Evolutionary conservation across 1,140 invertebrate genomes (phyloP), one percentile per base, ranked within the genome.

Genomic region (Epicauta chinensis): DNA sequence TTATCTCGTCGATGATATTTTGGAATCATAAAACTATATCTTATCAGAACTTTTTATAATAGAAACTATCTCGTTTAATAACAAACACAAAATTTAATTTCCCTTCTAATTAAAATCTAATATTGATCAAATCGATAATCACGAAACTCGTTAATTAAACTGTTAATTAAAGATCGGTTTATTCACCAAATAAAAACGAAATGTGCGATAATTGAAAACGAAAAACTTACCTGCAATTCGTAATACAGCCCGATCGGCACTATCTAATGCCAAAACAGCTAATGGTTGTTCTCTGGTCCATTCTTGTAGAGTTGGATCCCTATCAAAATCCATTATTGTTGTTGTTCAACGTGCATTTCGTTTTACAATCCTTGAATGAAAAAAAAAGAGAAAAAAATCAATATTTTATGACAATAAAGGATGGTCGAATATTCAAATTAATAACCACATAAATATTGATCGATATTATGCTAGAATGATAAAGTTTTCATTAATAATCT

Each of bases 211-310:
- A 36, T 5, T 0, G 23, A 23, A 23, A 23, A 5, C 7, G 7
- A 23, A 23, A 23, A 23, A 72, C 80, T 77, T 73, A 98, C 94
- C 93, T 79, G 94, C 93, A 77, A 97, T 96, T 65, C 91, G 81
- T 31, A 97, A 80, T 16, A 98, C 93, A 56, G 93, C 93, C 70
- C 93, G 78, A 78, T 97, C 89, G 60, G 91, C 91, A 63, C 89
- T 86, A 80, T 95, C 91, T 67, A 98, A 79, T 74, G 97, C 93
- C 38, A 97, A 79, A 69, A 97, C 93, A 72, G 91, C 91, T 63
- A 98, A 80, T 57, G 94, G 93, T 75, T 95, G 93, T 73, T 94
- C 89, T 78, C 90, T 90, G 61, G 89, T 89, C 92, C 92, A 95
- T 80, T 94, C 91, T 75, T 93, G 90, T 71, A 95, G 79, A 69